phyloP scores from a whole-genome alignment of 2,113 vertebrate genomes.

The Myrmophylax atrothorax region DNA sequence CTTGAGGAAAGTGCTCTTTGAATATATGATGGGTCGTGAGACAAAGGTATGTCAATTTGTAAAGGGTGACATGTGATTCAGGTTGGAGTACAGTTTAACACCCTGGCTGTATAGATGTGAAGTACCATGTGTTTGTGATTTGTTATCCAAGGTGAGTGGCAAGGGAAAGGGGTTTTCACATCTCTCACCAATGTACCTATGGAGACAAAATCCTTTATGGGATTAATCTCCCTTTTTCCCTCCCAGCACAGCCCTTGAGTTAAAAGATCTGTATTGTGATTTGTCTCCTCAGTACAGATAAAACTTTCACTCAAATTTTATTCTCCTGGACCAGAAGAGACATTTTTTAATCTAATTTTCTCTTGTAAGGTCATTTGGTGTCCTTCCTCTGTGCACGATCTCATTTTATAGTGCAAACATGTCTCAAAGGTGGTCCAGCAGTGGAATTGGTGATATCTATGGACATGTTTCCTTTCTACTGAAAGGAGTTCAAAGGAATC shows the following conservation, averaged over 20 bases:
- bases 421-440: background rate
- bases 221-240: background rate
- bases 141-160: background rate
- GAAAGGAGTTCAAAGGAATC: background rate
- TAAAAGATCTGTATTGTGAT: background rate
- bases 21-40: constrained; percentile 99
- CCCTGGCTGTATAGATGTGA: background rate
- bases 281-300: background rate
- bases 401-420: background rate
- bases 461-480: background rate
- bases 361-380: background rate
- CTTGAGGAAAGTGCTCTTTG: constrained; percentile 94
- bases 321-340: background rate
- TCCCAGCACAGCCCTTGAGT: background rate
- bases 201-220: background rate
- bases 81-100: background rate
- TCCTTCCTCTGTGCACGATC: background rate
- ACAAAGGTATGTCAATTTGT: constrained; percentile 85
- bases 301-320: background rate
- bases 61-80: background rate
- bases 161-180: background rate
- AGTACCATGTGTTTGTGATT: background rate
- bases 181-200: background rate
- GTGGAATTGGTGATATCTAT: background rate
- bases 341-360: background rate